Evolutionary conservation across 2,113 vertebrate species (phyloP), one percentile per base, ranked within the genome.

Genomic region (Rattus norvegicus): DNA sequence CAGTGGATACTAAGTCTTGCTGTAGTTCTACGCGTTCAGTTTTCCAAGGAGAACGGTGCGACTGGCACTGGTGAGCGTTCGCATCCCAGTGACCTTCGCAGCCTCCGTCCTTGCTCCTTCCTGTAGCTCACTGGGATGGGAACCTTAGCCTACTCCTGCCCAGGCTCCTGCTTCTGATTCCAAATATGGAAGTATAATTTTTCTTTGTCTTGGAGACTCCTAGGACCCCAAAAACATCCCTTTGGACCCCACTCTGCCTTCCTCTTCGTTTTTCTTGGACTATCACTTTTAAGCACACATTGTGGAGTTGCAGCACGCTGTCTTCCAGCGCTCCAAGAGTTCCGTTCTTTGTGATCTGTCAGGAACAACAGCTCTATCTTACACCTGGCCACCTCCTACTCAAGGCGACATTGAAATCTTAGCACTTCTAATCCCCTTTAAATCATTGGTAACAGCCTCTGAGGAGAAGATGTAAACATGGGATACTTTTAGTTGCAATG

Each of bases 381-480:
- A 52, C 81, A 28, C 4, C 17, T 65, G 12, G 85, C 56, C 43
- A 16, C 36, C 33, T 95, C 26, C 49, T 63, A 92, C 89, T 75
- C 67, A 79, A 92, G 43, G 56, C 72, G 79, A 22, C 33, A 9
- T 26, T 72, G 92, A 90, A 75, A 56, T 88, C 94, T 96, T 73
- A 88, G 84, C 43, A 63, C 80, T 81, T 83, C 47, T 47, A 76
- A 96, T 72, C 19, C 54, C 92, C 72, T 36, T 69, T 24, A 96
- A 75, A 79, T 73, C 93, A 28, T 92, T 76, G 12, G 61, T 96
- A 95, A 97, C 83, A 92, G 91, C 26, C 56, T 76, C 90, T 91
- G 65, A 5, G 0, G 36, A 96, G 90, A 92, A 93, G 72, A 90
- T 95, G 8, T 81, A 86, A 96, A 92, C 85, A 72, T 0, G 3